A percentile compares a stretch with the other conserved stretches of the same genome.
Evolutionary conservation across 2,113 vertebrate genomes (phyloP).

Genomic region (Erythrolamprus reginae): DNA sequence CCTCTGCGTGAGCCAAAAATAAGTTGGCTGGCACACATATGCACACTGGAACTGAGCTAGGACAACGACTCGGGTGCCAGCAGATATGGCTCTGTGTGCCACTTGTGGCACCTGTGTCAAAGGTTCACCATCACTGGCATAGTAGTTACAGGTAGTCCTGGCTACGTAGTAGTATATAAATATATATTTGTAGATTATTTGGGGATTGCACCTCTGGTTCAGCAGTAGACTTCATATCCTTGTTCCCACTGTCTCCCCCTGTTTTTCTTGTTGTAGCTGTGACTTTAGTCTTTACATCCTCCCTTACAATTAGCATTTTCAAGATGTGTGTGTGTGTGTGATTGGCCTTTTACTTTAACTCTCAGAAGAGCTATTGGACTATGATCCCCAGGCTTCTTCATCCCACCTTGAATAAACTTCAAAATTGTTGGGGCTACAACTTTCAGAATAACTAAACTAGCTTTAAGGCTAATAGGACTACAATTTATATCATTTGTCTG

Average conservation of each 20-base stretch:
- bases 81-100: too few species aligned
- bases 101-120: too few species aligned
- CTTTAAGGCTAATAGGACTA: background rate
- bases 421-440: background rate
- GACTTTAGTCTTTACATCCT: background rate
- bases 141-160: background rate
- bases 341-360: background rate
- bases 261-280: background rate
- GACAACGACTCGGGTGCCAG: too few species aligned
- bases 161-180: background rate
- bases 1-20: too few species aligned
- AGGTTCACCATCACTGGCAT: too few species aligned
- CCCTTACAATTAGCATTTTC: background rate
- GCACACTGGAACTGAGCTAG: too few species aligned
- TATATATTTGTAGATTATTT: background rate
- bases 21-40: too few species aligned
- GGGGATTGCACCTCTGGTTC: background rate
- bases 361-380: background rate
- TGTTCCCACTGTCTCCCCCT: background rate
- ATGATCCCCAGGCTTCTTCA: background rate
- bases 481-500: background rate
- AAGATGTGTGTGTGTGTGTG: background rate
- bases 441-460: background rate
- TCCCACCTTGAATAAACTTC: too few species aligned
- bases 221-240: background rate